Percentiles rank a stretch among this genome's conserved stretches.
These are phyloP conservation scores for Papilio gigon DNA, from an alignment of 2,888 invertebrate genomes.

Conservation along the genomic window DNA sequence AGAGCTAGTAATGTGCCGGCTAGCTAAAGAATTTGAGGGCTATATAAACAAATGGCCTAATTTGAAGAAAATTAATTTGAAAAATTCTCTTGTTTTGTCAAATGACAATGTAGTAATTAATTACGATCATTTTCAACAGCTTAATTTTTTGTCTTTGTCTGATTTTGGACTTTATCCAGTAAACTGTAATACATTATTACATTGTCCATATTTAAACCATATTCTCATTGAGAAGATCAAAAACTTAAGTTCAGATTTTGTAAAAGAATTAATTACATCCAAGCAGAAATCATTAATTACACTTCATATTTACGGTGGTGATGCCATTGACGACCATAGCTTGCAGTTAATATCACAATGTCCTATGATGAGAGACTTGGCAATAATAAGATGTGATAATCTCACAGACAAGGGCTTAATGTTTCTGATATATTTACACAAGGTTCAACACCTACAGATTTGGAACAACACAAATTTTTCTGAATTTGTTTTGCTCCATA, in stretches of 20 bases:
- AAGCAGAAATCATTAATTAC: constrained; percentile 62
- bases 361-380: constrained; percentile 63
- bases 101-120: constrained; percentile 59
- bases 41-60: constrained; percentile 65
- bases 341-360: constrained; percentile 66
- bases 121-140: constrained; percentile 63
- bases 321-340: constrained; percentile 66
- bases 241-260: constrained; percentile 61
- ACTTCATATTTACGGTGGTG: constrained; percentile 71
- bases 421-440: constrained; percentile 57
- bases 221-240: constrained; percentile 74
- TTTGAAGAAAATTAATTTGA: constrained; percentile 67
- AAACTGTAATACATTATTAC: constrained; percentile 66
- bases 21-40: constrained; percentile 64
- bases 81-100: constrained; percentile 65
- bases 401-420: constrained; percentile 69
- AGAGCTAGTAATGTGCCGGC: constrained; percentile 73
- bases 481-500: constrained; percentile 60
- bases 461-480: constrained; percentile 75
- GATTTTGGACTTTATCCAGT: constrained; percentile 69
- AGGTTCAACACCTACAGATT: constrained; percentile 66
- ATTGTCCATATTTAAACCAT: constrained; percentile 64
- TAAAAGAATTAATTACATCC: constrained; percentile 61
- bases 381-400: constrained; percentile 70
- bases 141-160: constrained; percentile 65